Base-by-base conservation (phyloP, 92 coral and sea anemone genomes). In the Epizoanthus scotinus region DNA sequence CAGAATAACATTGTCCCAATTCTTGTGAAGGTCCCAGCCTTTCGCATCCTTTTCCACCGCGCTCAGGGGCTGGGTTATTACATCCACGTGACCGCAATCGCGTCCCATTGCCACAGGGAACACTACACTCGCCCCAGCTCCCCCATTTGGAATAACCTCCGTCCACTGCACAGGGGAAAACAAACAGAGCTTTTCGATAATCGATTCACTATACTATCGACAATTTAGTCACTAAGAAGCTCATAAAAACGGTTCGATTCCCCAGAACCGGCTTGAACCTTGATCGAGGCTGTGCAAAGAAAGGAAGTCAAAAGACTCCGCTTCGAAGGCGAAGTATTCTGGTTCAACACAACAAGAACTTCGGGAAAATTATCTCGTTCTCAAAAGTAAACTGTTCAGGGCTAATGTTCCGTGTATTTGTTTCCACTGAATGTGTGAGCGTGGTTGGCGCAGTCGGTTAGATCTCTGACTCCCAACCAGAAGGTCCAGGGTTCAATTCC, bases 101-200 rank as follows among this genome's bases (percentile, higher is more conserved):
- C 7, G 38, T 75, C 14, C 81, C 81, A 20, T 9, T 75, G 67
- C 81, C 81, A 27, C 81, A 75, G 61, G 81, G 81, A 31, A 59
- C 68, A 10, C 81, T 75, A 21, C 81, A 75, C 57, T 75, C 81
- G 57, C 81, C 24, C 81, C 81, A 75, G 34, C 81, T 75, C 25
- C 81, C 81, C 81, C 81, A 75, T 40, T 59, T 15, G 53, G 56
- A 57, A 19, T 59, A 75, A 8, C 63, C 68, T 14, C 56, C 81
- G 19, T 59, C 42, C 9, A 15, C 67, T 75, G 63, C 6, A 13
- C 34, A 59, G 14, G 50, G 12, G 24, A 36, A n/a, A 68, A 29
- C 3, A 68, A 47, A 47, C 9, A 44, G 3, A 34, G 6, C 40
- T 34, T 34, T 6, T 34, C 27, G 9, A 61, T 9, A 3, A 13